A percentile compares a stretch with the other conserved stretches of the same genome.
These are phyloP conservation scores for Siphamia tubifer DNA, from an alignment of 2,113 vertebrate genomes.

Conservation along the genomic window DNA sequence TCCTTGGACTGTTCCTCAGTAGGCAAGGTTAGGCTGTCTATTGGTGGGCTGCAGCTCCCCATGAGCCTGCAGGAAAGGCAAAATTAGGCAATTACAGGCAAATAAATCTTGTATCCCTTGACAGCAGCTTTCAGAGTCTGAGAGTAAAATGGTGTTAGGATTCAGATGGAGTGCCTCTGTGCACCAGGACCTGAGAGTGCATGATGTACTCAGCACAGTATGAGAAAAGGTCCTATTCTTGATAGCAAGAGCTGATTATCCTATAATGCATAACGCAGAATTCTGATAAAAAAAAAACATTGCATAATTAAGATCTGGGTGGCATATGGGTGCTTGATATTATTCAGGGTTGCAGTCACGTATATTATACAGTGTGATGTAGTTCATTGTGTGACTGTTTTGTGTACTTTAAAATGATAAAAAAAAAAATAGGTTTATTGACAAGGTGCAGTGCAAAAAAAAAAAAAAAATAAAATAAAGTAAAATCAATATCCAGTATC, in stretches of 20 bases:
- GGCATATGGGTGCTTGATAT: slow-evolving; percentile 33
- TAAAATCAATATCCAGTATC: background rate
- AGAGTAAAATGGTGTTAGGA: slow-evolving; percentile 70
- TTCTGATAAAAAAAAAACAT: slow-evolving; percentile 23
- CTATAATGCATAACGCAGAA: slow-evolving; percentile 22
- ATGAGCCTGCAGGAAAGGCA: slow-evolving; percentile 63
- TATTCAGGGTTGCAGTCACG: slow-evolving; percentile 5
- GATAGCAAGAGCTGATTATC: slow-evolving; percentile 10
- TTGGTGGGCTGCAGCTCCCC: slow-evolving; percentile 58
- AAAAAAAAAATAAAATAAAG: background rate
- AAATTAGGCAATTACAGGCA: slow-evolving; percentile 77
- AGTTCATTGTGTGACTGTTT: background rate
- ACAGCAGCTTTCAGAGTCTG: slow-evolving; percentile 69
- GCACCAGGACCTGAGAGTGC: slow-evolving; percentile 49
- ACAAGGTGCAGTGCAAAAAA: background rate
- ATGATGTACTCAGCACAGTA: slow-evolving; percentile 53
- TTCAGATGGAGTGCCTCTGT: slow-evolving; percentile 63
- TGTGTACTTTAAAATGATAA: no score
- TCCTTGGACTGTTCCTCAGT: slow-evolving; percentile 73
- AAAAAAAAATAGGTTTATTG: no score
- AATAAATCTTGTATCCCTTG: slow-evolving; percentile 76
- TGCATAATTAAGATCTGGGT: slow-evolving; percentile 20
- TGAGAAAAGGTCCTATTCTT: slow-evolving; percentile 30
- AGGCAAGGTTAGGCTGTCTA: slow-evolving; percentile 73
- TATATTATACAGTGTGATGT: slow-evolving; percentile 1